Evolutionary conservation across 1,140 invertebrate genomes (phyloP).

Genomic region (Listronotus oregonensis): DNA sequence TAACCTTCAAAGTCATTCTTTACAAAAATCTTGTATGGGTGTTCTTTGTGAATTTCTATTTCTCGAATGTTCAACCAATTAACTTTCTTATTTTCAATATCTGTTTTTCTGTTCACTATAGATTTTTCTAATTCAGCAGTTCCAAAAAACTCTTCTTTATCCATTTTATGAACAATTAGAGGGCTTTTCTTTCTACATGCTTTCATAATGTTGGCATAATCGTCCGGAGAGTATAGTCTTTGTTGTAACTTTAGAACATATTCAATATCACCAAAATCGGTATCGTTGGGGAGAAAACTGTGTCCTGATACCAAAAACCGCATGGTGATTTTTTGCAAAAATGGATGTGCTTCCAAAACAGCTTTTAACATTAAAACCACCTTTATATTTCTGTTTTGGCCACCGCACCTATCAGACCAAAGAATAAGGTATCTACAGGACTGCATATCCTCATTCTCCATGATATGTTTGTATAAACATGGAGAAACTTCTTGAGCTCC

Average conservation of each 20-base stretch:
- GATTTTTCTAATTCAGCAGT: too few relatives aligned
- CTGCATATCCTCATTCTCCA: conserved; percentile 10
- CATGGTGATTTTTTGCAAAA: conserved; percentile 16
- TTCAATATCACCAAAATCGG: too few relatives aligned
- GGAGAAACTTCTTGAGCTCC: conserved; percentile 16
- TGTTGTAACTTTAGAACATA: background rate
- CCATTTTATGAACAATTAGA: conserved; percentile 1
- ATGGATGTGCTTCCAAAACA: conserved; percentile 14
- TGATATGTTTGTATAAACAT: conserved; percentile 19
- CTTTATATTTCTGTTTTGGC: conserved; percentile 26
- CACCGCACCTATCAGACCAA: too few relatives aligned
- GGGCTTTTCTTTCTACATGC: conserved; percentile 5
- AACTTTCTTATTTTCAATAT: too few relatives aligned
- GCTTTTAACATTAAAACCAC: conserved; percentile 14
- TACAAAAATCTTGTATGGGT: too few relatives aligned
- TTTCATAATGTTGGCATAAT: background rate
- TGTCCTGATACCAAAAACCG: too few relatives aligned
- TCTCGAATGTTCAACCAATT: background rate
- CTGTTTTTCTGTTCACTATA: too few relatives aligned
- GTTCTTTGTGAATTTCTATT: too few relatives aligned
- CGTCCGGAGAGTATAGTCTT: conserved; percentile 11
- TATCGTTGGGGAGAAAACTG: too few relatives aligned
- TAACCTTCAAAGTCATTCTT: too few relatives aligned
- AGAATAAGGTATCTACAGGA: too few relatives aligned
- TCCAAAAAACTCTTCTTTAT: too few relatives aligned